Base-by-base conservation (phyloP, 1,140 invertebrate species). In the Muscidifurax raptorellus region DNA sequence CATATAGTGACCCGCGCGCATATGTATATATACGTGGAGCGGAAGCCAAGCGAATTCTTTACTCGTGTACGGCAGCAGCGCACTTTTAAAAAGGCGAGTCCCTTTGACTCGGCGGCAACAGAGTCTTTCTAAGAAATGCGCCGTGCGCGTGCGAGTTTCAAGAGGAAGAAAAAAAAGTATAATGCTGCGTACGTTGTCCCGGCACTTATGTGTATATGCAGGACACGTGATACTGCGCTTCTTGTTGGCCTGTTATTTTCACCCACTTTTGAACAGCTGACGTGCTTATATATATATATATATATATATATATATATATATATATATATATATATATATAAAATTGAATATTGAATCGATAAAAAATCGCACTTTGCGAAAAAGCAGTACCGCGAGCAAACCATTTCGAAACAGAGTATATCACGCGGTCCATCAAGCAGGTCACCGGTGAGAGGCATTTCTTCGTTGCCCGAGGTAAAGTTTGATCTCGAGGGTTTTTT, bases 91-190 rank as follows among this genome's bases (percentile, higher is more conserved):
- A 79, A 71, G 27, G 47, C 30, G 27, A 88, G 86, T 88, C 75
- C 83, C 72, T 87, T 89, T 88, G 88, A 90, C 85, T 89, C 89
- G 52, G 90, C 91, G 89, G 88, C 89, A 88, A 36, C 9, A 9
- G 36, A 0, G 89, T 72, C 32, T 72, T 92, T 92, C 91, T 86
- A 74, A 87, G 91, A 92, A 92, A 87, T 84, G 47, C 52, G 52
- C 52, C n/a, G 2, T n/a, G 0, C 6, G 15, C 3, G 15, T 59
- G 52, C 52, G 18, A 7, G 44, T 47, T 18, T 47, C 22, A n/a
- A n/a, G 52, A 59, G 7, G 18, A 59, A 4, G 22, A 59, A 59
- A 59, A 90, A 87, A 84, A 74, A 12, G 88, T 91, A 90, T 90
- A 91, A 92, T 86, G 87, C 83, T n/a, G 32, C 32, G 36, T 10